Evolutionary conservation across 2,888 invertebrate species (phyloP).

Genomic region (Hyppa rectilinea): DNA sequence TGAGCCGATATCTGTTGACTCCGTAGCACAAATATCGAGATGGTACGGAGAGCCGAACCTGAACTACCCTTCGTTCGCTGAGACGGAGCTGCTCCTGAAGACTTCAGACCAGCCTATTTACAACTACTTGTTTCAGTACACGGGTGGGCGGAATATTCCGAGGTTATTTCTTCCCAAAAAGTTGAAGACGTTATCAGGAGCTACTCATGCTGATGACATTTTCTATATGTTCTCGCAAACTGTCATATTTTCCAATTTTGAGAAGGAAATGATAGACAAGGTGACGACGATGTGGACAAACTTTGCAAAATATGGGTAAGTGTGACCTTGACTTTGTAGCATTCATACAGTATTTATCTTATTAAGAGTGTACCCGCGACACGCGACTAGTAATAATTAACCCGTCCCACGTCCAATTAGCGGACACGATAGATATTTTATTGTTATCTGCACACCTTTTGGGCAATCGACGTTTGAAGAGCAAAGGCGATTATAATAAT

Average conservation of each 20-base stretch:
- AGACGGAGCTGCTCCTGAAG: constrained; percentile 76
- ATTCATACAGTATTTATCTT: background rate
- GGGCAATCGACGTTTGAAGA: too few relatives aligned
- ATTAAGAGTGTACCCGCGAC: background rate
- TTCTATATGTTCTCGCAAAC: constrained; percentile 82
- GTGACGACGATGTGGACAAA: constrained; percentile 83
- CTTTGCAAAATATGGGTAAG: constrained; percentile 84
- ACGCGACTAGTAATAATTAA: background rate
- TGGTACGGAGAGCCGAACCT: constrained; percentile 77
- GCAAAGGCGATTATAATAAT: background rate
- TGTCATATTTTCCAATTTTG: constrained; percentile 71
- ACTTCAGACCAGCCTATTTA: constrained; percentile 75
- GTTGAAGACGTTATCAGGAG: constrained; percentile 70
- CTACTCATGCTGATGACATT: constrained; percentile 82
- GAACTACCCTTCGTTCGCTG: constrained; percentile 74
- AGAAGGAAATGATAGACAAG: constrained; percentile 77
- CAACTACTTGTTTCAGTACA: constrained; percentile 79
- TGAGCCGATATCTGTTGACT: constrained; percentile 73
- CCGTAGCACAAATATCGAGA: constrained; percentile 75
- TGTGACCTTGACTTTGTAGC: constrained; percentile 2
- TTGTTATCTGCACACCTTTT: too few relatives aligned
- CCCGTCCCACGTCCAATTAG: too few relatives aligned
- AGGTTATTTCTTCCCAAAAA: constrained; percentile 67
- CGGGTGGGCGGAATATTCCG: constrained; percentile 75
- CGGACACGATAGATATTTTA: too few relatives aligned